These are phyloP conservation scores for Cremastinae sp. DNA, from an alignment of 2,888 invertebrate genomes.

Conservation along the genomic window DNA sequence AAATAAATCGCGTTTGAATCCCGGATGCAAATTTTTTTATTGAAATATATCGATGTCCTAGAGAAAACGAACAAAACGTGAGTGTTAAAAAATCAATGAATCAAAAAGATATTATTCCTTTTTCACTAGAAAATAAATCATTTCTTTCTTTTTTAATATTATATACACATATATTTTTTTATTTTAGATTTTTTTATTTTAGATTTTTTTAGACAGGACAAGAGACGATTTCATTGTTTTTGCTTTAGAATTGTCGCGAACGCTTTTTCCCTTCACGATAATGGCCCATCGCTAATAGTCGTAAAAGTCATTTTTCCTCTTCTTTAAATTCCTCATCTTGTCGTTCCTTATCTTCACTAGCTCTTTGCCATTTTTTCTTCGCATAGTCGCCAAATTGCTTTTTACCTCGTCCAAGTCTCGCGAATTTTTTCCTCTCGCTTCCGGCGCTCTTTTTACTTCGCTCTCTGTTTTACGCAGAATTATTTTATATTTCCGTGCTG, in stretches of 20 bases:
- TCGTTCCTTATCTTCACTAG: background rate
- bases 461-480: background rate
- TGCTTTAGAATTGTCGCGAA: slow-evolving; percentile 62
- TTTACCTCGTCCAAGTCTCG: slow-evolving; percentile 22
- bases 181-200: background rate
- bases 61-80: too few species aligned
- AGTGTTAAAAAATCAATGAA: too few species aligned
- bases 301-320: slow-evolving; percentile 67
- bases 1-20: too few species aligned
- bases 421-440: background rate
- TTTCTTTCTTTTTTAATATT: slow-evolving; percentile 28
- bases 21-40: too few species aligned
- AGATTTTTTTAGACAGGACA: background rate
- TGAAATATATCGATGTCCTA: too few species aligned
- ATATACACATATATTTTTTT: too few species aligned
- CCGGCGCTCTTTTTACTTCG: too few species aligned
- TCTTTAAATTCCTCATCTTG: slow-evolving; percentile 32
- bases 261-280: slow-evolving; percentile 64
- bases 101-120: background rate
- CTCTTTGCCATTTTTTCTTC: slow-evolving; percentile 8
- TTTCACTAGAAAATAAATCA: background rate
- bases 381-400: slow-evolving; percentile 33
- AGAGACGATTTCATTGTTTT: slow-evolving; percentile 11
- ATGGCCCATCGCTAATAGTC: slow-evolving; percentile 73
- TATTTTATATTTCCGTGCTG: slow-evolving; percentile 1